Evolutionary conservation across 2,888 invertebrate genomes (phyloP).

Genomic region (Hybos culiciformis): DNA sequence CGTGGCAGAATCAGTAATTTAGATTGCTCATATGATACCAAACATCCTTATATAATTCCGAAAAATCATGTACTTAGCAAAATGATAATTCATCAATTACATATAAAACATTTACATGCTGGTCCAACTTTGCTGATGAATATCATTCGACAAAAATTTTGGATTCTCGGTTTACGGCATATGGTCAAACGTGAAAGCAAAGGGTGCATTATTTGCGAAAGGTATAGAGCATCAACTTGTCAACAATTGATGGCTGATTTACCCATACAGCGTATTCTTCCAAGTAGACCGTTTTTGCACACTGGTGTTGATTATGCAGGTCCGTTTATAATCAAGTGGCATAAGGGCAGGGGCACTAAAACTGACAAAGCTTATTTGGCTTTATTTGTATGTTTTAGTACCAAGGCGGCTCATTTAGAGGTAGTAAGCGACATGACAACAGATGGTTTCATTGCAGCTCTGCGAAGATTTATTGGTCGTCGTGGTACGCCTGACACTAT

Average conservation of each 20-base stretch:
- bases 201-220: background rate
- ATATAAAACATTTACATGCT: background rate
- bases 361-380: conserved; percentile 15
- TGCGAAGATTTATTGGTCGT: conserved; percentile 16
- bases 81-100: too few relatives aligned
- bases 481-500: conserved; percentile 15
- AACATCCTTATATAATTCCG: too few relatives aligned
- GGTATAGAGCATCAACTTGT: background rate
- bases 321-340: conserved; percentile 9
- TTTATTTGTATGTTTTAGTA: conserved; percentile 14
- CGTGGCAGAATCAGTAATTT: too few relatives aligned
- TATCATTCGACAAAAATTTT: background rate
- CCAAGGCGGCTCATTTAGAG: background rate
- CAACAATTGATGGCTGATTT: background rate
- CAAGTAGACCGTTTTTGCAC: conserved; percentile 4
- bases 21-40: too few relatives aligned
- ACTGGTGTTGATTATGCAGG: conserved; percentile 12
- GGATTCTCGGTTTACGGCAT: background rate
- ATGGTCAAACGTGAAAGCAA: background rate
- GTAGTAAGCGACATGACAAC: conserved; percentile 2
- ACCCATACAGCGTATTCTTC: too few relatives aligned
- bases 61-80: too few relatives aligned
- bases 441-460: conserved; percentile 15
- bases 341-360: conserved; percentile 8
- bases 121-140: background rate